Evolutionary conservation across 2,888 invertebrate species (phyloP), one percentile per base, ranked within the genome.

Genomic region (Torymus tubicola): DNA sequence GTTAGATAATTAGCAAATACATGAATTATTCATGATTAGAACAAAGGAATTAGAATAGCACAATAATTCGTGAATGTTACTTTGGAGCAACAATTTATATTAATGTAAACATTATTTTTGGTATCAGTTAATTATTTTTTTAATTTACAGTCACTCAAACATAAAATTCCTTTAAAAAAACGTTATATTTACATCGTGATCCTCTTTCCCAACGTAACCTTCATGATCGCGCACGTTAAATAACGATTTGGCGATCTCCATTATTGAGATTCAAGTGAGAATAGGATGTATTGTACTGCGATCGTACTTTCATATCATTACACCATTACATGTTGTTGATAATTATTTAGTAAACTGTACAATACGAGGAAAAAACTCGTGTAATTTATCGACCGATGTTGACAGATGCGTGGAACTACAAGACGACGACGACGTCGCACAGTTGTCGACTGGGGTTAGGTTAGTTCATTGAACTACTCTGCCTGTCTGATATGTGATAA

Each of bases 231-330:
- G 93, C 70, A 95, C 94, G 85, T 95, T 96, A 91, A 98, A 98
- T 84, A 98, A 92, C 65, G 97, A 96, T 92, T 97, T 97, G 0
- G 98, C 98, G 89, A 97, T 94, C 92, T 98, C 97, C 98, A 98
- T 98, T 86, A 87, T 80, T 64, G n/a, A 16, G 21, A 63, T 68
- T 16, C 14, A 57, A 13, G n/a, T 60, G 5, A 42, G 52, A 65
- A 57, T 42, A 31, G 14, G 50, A 71, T 24, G n/a, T 65, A 16
- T 57, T 24, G 14, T 31, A 69, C 24, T 53, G 42, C 42, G 5
- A 42, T 42, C 42, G 57, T 65, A 76, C 16, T 68, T 64, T 31
- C 52, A 65, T 42, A n/a, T 53, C 14, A 18, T 60, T 78, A 64
- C 78, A 78, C 68, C 21, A 18, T 78, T 50, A 78, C 69, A 67